phyloP scores from a whole-genome alignment of 2,797 vertebrate genomes.

The Sebastolobus alascanus region DNA sequence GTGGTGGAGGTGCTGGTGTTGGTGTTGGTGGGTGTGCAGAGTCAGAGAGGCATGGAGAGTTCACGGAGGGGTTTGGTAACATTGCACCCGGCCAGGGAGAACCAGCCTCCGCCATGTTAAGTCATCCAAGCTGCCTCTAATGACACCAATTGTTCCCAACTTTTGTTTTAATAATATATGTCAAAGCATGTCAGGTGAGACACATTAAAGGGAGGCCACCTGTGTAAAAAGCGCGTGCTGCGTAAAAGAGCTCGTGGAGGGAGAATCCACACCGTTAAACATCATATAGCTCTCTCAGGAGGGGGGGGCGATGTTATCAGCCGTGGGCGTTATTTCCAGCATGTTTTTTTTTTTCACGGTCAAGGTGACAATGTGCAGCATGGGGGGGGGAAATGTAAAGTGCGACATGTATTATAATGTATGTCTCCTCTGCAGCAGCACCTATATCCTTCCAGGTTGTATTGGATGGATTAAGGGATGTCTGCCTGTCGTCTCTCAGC shows the following conservation, averaged over 20 bases:
- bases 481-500: slow-evolving; percentile 13
- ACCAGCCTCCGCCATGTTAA: slow-evolving; percentile 76
- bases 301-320: not conserved
- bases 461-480: slow-evolving; percentile 24
- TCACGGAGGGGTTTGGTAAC: slow-evolving; percentile 44
- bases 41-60: slow-evolving; percentile 59
- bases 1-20: not conserved
- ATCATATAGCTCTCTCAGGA: too few species aligned
- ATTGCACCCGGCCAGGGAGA: slow-evolving; percentile 31
- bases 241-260: not conserved
- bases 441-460: not conserved
- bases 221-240: not conserved
- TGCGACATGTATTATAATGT: slow-evolving; percentile 2
- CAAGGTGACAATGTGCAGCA: not conserved
- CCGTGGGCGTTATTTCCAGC: slow-evolving; percentile 17
- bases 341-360: not conserved
- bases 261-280: not conserved
- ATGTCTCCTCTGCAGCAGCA: slow-evolving; percentile 15
- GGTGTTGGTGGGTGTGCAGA: slow-evolving; percentile 26
- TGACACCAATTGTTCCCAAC: slow-evolving; percentile 59
- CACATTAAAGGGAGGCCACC: slow-evolving; percentile 18
- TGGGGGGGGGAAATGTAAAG: not conserved
- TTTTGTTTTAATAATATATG: slow-evolving; percentile 38
- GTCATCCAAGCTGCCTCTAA: slow-evolving; percentile 40
- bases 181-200: not conserved